Evolutionary conservation across 1,140 invertebrate species (phyloP), one percentile per base, ranked within the genome.

Genomic region (Dinoponera quadriceps): DNA sequence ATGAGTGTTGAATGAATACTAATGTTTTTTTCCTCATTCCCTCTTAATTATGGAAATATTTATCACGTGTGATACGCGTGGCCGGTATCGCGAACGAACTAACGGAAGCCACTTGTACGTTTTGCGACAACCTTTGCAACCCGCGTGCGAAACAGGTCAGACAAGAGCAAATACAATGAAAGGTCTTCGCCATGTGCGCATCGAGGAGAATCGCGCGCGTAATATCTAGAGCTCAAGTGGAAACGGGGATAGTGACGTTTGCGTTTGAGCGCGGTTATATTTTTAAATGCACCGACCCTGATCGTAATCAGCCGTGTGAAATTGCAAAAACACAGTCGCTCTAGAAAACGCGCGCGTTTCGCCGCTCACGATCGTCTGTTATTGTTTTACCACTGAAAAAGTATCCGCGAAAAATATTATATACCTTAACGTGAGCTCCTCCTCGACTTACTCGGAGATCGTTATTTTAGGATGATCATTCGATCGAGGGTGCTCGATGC

Each of bases 71-170:
- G 68, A 59, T 18, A 22, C 18, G 16, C 33, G 54, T 11, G 25
- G 54, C 33, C 75, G 33, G 54, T 69, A 80, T 80, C 72, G 57
- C 49, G 33, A 20, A 74, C 81, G 69, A 29, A 16, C 48, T 89
- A 89, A 88, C 86, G 86, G 86, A 89, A 88, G 81, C 57, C 66
- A 29, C 73, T 44, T 54, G 57, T 33, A 55, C 54, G 62, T 69
- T 80, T 68, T 59, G 68, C 49, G 65, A 44, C 86, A 74, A 85
- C 75, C 84, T 81, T 77, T 75, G 57, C 29, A 27, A 72, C 51
- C 63, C 27, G 72, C 87, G 86, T 89, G 87, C 71, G 87, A 89
- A 89, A 62, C 80, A 51, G 86, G 87, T 80, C 87, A 81, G 49
- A 51, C 69, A n/a, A 54, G 54, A 22, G 54, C 48, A 66, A 77